Conservation (phyloP, 2,888 invertebrate species). For the Rutpela maculata region DNA sequence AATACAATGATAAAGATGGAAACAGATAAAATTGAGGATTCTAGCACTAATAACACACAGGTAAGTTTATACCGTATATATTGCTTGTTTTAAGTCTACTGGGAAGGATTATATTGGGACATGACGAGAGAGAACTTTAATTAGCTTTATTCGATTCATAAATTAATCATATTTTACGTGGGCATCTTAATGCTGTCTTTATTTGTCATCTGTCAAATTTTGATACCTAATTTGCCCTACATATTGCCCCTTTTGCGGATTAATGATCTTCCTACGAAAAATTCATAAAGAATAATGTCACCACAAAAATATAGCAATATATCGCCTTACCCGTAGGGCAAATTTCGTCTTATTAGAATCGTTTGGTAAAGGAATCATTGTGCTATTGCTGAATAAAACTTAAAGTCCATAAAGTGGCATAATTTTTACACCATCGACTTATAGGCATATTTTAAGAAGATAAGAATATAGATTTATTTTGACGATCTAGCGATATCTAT, state of each 20-base stretch:
- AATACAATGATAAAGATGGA: constrained; percentile 88
- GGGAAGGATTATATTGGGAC: neutral
- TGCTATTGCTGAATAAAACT: neutral
- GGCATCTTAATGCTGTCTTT: constrained; percentile 47
- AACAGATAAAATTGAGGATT: constrained; percentile 93
- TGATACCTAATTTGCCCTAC: constrained; percentile 50
- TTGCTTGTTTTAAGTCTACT: constrained; percentile 5
- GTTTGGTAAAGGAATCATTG: neutral
- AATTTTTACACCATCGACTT: neutral
- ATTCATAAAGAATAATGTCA: neutral
- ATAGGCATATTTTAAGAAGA: neutral
- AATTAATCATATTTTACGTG: constrained; percentile 48
- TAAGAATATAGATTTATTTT: neutral
- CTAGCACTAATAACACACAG: constrained; percentile 80
- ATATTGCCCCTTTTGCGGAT: constrained; percentile 42
- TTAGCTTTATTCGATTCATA: constrained; percentile 31
- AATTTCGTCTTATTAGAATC: too few relatives aligned
- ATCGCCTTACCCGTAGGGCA: neutral
- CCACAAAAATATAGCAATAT: neutral
- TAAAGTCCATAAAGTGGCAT: neutral
- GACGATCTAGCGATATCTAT: neutral
- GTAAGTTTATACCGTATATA: constrained; percentile 70
- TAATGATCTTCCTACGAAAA: neutral
- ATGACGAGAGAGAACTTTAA: constrained; percentile 24
- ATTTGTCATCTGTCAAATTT: constrained; percentile 59